A percentile compares a stretch with the other conserved stretches of the same genome.
Evolutionary conservation across 2,797 vertebrate species (phyloP).

Genomic region (Cephalopachus bancanus): DNA sequence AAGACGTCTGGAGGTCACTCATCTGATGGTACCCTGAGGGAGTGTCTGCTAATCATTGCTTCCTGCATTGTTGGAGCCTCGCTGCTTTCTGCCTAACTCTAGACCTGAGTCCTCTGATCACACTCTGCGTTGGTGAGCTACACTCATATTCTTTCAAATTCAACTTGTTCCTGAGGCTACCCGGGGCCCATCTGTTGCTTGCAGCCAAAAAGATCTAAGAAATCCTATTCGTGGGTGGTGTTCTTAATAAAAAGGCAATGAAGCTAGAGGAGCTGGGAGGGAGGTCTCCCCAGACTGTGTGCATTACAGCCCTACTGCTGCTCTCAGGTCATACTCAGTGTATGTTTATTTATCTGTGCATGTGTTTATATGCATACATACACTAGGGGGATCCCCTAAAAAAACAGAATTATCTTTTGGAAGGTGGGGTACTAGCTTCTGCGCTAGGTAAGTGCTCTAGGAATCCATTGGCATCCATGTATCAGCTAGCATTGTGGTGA

Average conservation of each 20-base stretch:
- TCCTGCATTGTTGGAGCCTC: fast-evolving
- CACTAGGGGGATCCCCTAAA: too few species aligned
- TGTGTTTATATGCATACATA: neutral
- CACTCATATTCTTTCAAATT: neutral
- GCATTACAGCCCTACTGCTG: neutral
- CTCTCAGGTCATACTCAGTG: neutral
- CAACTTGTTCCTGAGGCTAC: neutral
- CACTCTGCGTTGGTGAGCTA: neutral
- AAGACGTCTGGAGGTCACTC: neutral
- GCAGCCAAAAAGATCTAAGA: neutral
- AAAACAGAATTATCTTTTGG: too few species aligned
- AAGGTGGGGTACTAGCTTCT: too few species aligned
- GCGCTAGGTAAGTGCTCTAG: too few species aligned
- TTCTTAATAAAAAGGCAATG: conserved; percentile 31
- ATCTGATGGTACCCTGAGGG: neutral
- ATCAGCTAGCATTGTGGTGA: too few species aligned
- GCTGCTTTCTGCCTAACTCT: neutral
- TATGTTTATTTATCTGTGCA: neutral
- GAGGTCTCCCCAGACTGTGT: neutral
- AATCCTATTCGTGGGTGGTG: neutral
- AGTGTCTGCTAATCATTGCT: neutral
- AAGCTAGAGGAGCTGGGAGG: conserved; percentile 43
- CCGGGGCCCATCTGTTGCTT: neutral
- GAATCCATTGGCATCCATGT: too few species aligned
- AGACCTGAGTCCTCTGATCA: neutral